These are phyloP conservation scores for Salvelinus fontinalis DNA, from an alignment of 2,113 vertebrate genomes.

Conservation along the genomic window DNA sequence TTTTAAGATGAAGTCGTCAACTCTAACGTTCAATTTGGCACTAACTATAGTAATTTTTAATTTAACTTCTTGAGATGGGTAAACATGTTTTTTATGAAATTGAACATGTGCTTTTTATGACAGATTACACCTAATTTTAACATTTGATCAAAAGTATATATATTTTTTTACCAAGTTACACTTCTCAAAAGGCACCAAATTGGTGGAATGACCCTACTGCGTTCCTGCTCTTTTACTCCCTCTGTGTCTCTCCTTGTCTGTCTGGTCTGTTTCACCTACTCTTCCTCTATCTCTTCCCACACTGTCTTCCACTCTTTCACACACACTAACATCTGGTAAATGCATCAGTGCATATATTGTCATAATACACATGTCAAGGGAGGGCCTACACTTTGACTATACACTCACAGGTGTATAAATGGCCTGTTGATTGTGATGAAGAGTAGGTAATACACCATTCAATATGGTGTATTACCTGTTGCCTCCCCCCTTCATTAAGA, in stretches of 20 bases:
- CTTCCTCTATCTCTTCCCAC: neutral
- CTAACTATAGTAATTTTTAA: too few relatives aligned
- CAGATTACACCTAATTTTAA: too few relatives aligned
- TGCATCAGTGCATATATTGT: slow-evolving; percentile 6
- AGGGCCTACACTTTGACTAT: neutral
- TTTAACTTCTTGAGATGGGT: too few relatives aligned
- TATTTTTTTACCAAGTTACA: too few relatives aligned
- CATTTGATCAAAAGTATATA: neutral
- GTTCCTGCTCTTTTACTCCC: neutral
- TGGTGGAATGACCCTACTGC: neutral
- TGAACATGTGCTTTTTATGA: too few relatives aligned
- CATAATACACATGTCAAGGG: neutral
- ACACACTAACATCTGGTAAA: neutral
- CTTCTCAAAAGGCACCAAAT: too few relatives aligned
- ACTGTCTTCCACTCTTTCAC: neutral
- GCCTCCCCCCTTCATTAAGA: neutral
- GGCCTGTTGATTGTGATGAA: neutral
- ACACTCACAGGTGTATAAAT: neutral
- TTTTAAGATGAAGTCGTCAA: too few relatives aligned
- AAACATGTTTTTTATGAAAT: too few relatives aligned
- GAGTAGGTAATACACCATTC: neutral
- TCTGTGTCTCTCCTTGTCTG: neutral
- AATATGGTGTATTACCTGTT: neutral
- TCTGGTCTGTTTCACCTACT: neutral
- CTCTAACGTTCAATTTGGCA: too few relatives aligned